These are phyloP conservation scores for Solea solea DNA, from an alignment of 2,113 vertebrate species.

Conservation along the genomic window DNA sequence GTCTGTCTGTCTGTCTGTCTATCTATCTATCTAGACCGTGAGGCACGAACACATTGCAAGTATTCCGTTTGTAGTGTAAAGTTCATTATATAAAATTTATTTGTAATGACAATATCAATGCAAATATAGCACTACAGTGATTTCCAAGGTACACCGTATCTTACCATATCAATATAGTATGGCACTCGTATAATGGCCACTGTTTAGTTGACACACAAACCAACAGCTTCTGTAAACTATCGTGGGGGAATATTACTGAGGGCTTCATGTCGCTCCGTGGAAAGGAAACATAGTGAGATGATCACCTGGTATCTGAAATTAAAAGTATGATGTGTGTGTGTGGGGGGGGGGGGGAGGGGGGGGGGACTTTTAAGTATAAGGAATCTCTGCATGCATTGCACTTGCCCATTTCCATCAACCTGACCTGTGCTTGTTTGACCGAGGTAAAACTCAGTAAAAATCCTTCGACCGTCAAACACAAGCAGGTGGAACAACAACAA, in stretches of 20 bases:
- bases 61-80: conserved; percentile 80
- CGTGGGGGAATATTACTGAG: conserved; percentile 74
- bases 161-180: conserved; percentile 87
- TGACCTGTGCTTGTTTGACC: conserved; percentile 69
- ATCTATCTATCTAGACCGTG: neutral
- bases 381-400: conserved; percentile 85
- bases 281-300: conserved; percentile 70
- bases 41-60: conserved; percentile 45
- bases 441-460: conserved; percentile 50
- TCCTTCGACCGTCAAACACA: conserved; percentile 51
- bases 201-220: conserved; percentile 85
- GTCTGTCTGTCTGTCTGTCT: too few species aligned
- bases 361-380: conserved; percentile 70
- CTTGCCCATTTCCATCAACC: conserved; percentile 76
- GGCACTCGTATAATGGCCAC: conserved; percentile 86
- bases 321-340: conserved; percentile 64
- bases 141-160: conserved; percentile 86
- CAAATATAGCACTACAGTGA: conserved; percentile 89
- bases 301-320: conserved; percentile 73
- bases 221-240: conserved; percentile 84
- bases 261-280: conserved; percentile 68
- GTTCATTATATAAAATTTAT: conserved; percentile 88
- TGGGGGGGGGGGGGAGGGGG: conserved; percentile 48
- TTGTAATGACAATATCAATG: conserved; percentile 87
- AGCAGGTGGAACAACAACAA: conserved; percentile 62